Evolutionary conservation across 2,888 invertebrate genomes (phyloP), one percentile per base, ranked within the genome.

Genomic region (Anaspis maculata): DNA sequence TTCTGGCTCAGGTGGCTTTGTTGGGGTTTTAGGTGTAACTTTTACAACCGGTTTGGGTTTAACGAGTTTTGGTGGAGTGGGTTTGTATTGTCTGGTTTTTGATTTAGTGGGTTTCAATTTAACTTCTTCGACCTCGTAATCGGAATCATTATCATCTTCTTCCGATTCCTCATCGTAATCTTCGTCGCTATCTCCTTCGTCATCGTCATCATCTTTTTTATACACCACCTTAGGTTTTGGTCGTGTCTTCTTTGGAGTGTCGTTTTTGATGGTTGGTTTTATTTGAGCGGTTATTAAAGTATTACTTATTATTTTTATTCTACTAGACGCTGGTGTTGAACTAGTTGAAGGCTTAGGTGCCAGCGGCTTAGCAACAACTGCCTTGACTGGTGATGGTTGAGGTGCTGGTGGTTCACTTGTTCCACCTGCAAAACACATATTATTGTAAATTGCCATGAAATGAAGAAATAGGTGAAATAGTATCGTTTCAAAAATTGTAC

Each of bases 161-260:
- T 61, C 59, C 34, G 52, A 46, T 31, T 53, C 56, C 25, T 59
- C 71, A 39, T 72, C 72, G 45, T 64, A 67, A 52, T 72, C 72
- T 34, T 72, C 70, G 37, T 76, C 72, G 21, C 73, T 73, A 25
- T 72, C 74, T 53, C 72, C 71, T 48, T 74, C 46, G 25, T 49
- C 46, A 12, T 49, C 46, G 15, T 42, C 39, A 10, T 41, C 45
- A 15, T 46, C 41, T 29, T 45, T 5, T 19, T 19, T 9, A 6
- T 19, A 9, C 5, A 19, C 19, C 5, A 19, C 19, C n/a, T n/a
- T n/a, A 23, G 32, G 34, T 40, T 30, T 22, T 25, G n/a, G n/a
- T n/a, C n/a, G n/a, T n/a, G 5, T 9, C 9, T 19, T 19, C 19
- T 19, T 19, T n/a, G n/a, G 24, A 15, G 9, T 24, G 24, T 38